These are phyloP conservation scores for Rhodinocichla rosea DNA, from an alignment of 2,113 vertebrate species.

Conservation along the genomic window DNA sequence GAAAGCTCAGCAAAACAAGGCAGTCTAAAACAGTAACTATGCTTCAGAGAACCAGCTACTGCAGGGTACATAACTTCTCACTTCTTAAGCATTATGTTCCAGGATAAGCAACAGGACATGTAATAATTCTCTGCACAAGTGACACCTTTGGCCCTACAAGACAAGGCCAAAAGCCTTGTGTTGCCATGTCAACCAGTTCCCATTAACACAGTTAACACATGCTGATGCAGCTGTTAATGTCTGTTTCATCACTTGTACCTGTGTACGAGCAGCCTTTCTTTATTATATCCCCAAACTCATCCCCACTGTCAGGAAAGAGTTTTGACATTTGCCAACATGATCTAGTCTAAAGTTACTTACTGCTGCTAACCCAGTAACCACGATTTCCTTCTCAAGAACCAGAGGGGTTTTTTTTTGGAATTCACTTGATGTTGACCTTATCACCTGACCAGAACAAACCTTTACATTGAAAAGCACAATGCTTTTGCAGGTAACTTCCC, in stretches of 20 bases:
- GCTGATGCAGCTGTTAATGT: neutral
- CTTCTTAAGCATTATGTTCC: neutral
- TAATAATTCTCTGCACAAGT: neutral
- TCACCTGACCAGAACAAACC: neutral
- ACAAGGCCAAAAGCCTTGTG: neutral
- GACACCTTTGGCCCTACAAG: neutral
- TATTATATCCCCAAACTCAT: neutral
- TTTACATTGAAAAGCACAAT: neutral
- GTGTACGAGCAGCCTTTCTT: neutral
- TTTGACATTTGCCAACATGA: neutral
- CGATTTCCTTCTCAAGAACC: neutral
- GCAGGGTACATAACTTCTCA: neutral
- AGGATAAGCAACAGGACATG: neutral
- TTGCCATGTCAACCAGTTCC: neutral
- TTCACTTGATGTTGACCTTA: neutral
- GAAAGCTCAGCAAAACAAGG: neutral
- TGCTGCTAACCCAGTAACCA: neutral
- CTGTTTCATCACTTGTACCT: fast-evolving
- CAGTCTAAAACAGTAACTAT: neutral
- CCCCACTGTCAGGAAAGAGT: neutral
- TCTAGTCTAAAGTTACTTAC: neutral
- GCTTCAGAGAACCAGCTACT: neutral
- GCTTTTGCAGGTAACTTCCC: neutral
- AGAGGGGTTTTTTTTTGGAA: neutral
- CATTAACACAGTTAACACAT: neutral